Evolutionary conservation across 1,140 invertebrate species (phyloP), one percentile per base, ranked within the genome.

Genomic region (Polypedilum vanderplanki): DNA sequence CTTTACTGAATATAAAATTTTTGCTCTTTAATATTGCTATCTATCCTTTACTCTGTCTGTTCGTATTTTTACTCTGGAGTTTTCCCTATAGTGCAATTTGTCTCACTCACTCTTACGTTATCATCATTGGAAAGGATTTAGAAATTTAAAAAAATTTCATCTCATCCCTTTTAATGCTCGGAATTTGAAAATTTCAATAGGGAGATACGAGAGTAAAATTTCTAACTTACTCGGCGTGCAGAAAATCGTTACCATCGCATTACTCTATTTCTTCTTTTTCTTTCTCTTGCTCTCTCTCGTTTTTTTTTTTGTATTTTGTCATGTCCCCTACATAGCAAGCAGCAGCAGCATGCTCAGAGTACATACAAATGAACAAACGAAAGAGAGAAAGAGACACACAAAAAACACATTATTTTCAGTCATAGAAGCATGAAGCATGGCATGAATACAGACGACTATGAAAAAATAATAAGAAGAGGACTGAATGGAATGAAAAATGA

Each of bases 401-500:
- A 73, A 74, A 74, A 10, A 70, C 17, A 70, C 17, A 70, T 15
- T 15, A 64, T 64, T 2, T 64, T 40, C 70, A 22, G 12, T 24
- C 40, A 73, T 40, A n/a, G 22, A 73, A 24, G 24, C 10, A 40
- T 73, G 22, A 73, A 24, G 24, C 10, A 40, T 73, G 40, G 73
- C 22, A 73, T n/a, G 40, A n/a, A 40, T 73, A 73, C 73, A 73
- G 22, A 73, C 73, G 73, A 40, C 73, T n/a, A 40, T 15, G 40
- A 9, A 12, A 24, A 20, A 8, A 70, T 3, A 40, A 24, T 1
- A 77, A 75, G 70, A n/a, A 74, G 74, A 24, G 65, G 41, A 73
- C 65, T 7, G 41, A 76, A 41, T 65, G 73, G 65, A 76, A 74
- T 74, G 75, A 41, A 65, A 73, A 20, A 73, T 40, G 70, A 57